Evolutionary conservation across 2,797 vertebrate species (phyloP).

Genomic region (Leptatherina wallacei): DNA sequence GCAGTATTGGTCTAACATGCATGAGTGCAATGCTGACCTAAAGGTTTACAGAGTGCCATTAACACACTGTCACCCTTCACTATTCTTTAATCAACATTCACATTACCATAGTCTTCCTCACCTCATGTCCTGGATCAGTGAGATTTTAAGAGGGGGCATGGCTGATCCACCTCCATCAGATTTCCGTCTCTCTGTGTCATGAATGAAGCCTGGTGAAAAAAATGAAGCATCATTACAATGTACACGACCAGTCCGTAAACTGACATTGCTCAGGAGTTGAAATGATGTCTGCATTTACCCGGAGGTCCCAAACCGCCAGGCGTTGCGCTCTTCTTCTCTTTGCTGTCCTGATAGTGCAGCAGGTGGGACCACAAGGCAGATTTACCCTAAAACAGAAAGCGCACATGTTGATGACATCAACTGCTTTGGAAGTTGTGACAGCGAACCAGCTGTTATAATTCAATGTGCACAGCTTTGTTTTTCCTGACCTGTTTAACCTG

Average conservation of each 20-base stretch:
- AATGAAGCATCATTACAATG: not conserved
- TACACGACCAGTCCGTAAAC: not conserved
- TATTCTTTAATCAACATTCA: not conserved
- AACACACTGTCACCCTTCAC: not conserved
- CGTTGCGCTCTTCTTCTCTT: conserved; percentile 90
- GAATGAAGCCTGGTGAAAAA: conserved; percentile 86
- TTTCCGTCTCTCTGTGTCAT: conserved; percentile 94
- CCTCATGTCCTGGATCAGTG: conserved; percentile 98
- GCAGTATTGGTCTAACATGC: conserved; percentile 34
- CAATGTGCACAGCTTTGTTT: not conserved
- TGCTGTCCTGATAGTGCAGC: conserved; percentile 95
- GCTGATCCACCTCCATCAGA: conserved; percentile 90
- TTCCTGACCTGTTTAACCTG: conserved; percentile 95
- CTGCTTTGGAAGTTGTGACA: not conserved
- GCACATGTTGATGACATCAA: not conserved
- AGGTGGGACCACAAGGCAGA: conserved; percentile 98
- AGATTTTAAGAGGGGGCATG: conserved; percentile 94
- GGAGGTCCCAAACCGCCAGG: conserved; percentile 90
- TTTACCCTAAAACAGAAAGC: conserved; percentile 86
- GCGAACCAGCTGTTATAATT: not conserved
- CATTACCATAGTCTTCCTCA: conserved; percentile 58
- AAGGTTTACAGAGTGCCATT: not conserved
- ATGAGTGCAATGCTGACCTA: not conserved
- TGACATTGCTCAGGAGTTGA: not conserved
- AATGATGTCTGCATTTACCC: conserved; percentile 78